A percentile compares a stretch with the other conserved stretches of the same genome.
These are phyloP conservation scores for Blastobasis adustella DNA, from an alignment of 2,888 invertebrate genomes.

Conservation along the genomic window DNA sequence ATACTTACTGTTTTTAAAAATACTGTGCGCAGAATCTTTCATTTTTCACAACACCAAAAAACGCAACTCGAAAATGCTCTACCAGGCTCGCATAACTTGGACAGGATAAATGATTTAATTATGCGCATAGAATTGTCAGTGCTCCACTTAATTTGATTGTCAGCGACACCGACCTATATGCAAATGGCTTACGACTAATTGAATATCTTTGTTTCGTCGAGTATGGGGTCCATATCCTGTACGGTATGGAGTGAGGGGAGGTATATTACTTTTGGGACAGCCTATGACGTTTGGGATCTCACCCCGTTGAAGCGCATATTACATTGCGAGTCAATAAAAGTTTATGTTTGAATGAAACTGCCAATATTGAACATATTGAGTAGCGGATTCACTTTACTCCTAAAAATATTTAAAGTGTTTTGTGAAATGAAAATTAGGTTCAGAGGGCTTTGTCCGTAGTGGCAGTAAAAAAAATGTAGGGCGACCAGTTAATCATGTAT, in stretches of 20 bases:
- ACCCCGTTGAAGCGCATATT: neutral
- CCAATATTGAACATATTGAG: too few species aligned
- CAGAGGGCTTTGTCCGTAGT: too few species aligned
- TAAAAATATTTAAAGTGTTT: too few species aligned
- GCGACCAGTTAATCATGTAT: too few species aligned
- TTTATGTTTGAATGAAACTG: neutral
- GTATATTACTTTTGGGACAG: slow-evolving; percentile 22
- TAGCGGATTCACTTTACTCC: too few species aligned
- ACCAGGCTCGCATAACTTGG: slow-evolving; percentile 35
- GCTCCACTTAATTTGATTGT: slow-evolving; percentile 66
- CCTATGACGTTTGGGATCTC: slow-evolving; percentile 41
- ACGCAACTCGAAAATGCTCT: slow-evolving; percentile 15
- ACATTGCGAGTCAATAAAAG: neutral
- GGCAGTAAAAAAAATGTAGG: too few species aligned
- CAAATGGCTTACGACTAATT: slow-evolving; percentile 67
- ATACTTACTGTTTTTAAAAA: too few species aligned
- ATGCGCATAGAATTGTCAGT: slow-evolving; percentile 53
- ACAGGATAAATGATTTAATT: slow-evolving; percentile 62
- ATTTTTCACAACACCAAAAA: slow-evolving; percentile 1
- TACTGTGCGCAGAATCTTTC: too few species aligned
- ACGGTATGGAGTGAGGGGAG: slow-evolving; percentile 7
- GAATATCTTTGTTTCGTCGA: slow-evolving; percentile 60
- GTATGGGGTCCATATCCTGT: neutral
- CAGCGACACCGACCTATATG: slow-evolving; percentile 57
- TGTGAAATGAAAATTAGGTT: too few species aligned